These are phyloP conservation scores for Channa striata DNA, from an alignment of 2,797 vertebrate species.

Conservation along the genomic window DNA sequence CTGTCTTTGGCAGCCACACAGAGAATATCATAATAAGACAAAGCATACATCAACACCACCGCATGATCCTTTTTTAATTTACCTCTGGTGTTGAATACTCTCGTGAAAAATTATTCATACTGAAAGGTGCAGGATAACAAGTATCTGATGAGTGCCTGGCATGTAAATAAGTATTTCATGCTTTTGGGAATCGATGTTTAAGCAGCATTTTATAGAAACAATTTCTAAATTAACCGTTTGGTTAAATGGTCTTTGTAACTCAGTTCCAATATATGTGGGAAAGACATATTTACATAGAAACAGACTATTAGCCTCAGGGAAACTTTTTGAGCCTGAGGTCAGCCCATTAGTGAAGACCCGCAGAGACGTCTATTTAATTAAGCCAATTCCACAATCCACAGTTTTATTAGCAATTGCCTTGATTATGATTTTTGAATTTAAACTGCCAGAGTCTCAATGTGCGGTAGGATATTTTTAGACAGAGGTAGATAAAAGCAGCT, in stretches of 20 bases:
- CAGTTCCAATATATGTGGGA: neutral
- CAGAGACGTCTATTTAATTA: neutral
- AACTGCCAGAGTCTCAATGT: neutral
- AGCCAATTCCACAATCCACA: no score
- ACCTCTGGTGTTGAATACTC: neutral
- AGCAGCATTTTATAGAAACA: neutral
- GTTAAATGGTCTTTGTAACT: no score
- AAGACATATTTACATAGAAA: no score
- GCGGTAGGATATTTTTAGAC: neutral
- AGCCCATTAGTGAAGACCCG: constrained; percentile 1
- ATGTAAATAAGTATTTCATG: neutral
- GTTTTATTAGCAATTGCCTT: neutral
- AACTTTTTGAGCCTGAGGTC: neutral
- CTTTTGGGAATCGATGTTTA: neutral
- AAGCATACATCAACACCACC: neutral
- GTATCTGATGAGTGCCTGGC: neutral
- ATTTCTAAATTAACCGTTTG: no score
- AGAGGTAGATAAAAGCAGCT: neutral
- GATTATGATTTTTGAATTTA: neutral
- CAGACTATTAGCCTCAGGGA: neutral
- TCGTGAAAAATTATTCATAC: neutral
- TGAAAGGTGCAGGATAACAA: neutral
- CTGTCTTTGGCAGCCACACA: constrained; percentile 12
- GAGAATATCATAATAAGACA: constrained; percentile 26
- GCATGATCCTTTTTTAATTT: constrained; percentile 10